phyloP scores from a whole-genome alignment of 2,797 vertebrate genomes.

The Sarcophilus harrisii region DNA sequence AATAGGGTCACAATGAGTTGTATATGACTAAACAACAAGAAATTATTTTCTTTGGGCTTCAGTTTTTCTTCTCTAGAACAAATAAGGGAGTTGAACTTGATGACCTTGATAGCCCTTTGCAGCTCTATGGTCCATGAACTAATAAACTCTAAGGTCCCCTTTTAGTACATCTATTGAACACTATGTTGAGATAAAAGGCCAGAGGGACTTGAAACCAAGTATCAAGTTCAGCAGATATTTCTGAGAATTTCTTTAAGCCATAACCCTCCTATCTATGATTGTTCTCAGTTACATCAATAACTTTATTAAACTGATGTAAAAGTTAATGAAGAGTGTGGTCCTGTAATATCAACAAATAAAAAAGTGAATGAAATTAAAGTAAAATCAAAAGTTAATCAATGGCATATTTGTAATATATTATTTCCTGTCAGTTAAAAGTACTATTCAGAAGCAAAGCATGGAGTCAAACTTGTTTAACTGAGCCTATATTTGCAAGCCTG shows the following conservation, averaged over 20 bases:
- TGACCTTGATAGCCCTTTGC: background rate
- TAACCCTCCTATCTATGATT: background rate
- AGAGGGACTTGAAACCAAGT: background rate
- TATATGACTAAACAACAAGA: background rate
- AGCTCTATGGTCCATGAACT: background rate
- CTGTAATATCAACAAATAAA: constrained; percentile 30
- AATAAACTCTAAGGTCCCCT: background rate
- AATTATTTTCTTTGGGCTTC: background rate
- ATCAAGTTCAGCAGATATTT: background rate
- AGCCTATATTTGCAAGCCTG: background rate
- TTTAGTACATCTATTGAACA: background rate
- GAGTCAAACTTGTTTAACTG: constrained; percentile 36
- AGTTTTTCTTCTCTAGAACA: background rate
- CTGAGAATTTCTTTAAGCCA: constrained; percentile 21
- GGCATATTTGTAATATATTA: background rate
- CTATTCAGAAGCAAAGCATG: constrained; percentile 2
- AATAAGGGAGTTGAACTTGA: background rate
- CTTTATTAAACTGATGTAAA: background rate
- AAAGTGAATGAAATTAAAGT: constrained; percentile 40
- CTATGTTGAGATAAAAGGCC: background rate
- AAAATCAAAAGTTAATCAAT: constrained; percentile 41
- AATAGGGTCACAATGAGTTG: background rate
- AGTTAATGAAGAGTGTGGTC: constrained; percentile 24
- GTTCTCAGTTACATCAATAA: constrained; percentile 16
- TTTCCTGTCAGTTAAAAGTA: constrained; percentile 28